A percentile compares a stretch with the other conserved stretches of the same genome.
Conservation (phyloP, 1,140 invertebrate genomes). For the Adoxophyes honmai region DNA sequence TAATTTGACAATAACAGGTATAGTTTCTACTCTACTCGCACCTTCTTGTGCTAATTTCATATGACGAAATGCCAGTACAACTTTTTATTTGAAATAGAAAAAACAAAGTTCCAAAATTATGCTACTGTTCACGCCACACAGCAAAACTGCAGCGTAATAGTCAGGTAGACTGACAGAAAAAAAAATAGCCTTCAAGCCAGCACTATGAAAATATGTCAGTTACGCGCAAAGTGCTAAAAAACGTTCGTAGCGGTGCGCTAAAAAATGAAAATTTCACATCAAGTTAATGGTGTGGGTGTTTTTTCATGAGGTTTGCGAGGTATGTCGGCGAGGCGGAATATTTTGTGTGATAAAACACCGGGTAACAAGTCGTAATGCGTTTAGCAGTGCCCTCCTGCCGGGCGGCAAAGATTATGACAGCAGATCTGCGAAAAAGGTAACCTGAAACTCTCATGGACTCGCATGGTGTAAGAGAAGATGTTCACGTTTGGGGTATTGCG, state of each 20-base stretch:
- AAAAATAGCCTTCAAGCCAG: conserved; percentile 19
- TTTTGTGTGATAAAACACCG: conserved; percentile 29
- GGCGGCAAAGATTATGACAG: conserved; percentile 34
- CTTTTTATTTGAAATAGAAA: no score
- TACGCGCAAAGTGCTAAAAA: conserved; percentile 4
- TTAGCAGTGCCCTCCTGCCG: conserved; percentile 37
- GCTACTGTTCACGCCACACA: conserved; percentile 24
- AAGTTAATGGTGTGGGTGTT: conserved; percentile 23
- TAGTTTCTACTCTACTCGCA: no score
- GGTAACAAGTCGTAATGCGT: conserved; percentile 57
- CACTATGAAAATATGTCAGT: conserved; percentile 18
- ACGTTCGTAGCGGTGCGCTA: background rate
- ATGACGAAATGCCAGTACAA: no score
- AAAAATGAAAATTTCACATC: conserved; percentile 10
- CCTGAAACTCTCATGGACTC: no score
- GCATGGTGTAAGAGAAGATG: no score
- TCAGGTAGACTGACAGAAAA: conserved; percentile 15
- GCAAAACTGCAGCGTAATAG: conserved; percentile 16
- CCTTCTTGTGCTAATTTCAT: no score
- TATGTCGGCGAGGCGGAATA: conserved; percentile 28
- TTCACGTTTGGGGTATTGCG: no score
- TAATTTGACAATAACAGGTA: no score
- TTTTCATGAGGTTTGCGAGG: conserved; percentile 26
- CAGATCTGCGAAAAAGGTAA: background rate
- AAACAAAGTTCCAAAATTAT: no score